Evolutionary conservation across 2,113 vertebrate genomes (phyloP), one percentile per base, ranked within the genome.

Genomic region (Dasyurus viverrinus): DNA sequence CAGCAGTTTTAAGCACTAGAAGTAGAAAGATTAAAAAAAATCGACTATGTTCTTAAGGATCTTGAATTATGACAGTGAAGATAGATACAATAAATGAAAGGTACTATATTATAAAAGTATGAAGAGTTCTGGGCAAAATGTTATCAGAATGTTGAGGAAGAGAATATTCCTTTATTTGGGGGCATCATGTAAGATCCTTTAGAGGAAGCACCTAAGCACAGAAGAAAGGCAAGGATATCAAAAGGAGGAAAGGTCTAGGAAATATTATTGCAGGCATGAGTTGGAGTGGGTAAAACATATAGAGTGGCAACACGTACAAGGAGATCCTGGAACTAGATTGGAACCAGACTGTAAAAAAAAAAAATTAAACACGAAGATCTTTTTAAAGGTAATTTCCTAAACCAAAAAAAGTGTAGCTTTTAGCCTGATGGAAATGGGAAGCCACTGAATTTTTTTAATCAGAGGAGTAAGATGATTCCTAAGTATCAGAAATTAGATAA

Each of bases 101-200:
- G 14, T 25, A 57, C 42, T 42, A 36, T 89, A 24, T 42, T 0
- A 30, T 91, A 89, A 91, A 90, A 30, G 25, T 27, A 24, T 2
- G 60, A 57, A 10, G 6, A 19, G 9, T 93, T 22, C 92, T n/a
- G 90, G 91, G 8, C 60, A 96, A 94, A 93, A 93, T 26, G 36
- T 76, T n/a, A n/a, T n/a, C 16, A n/a, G 68, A 76, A 76, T 14
- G n/a, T 76, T n/a, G 36, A 76, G 36, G 68, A 68, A 68, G 60
- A 68, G 3, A 36, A 30, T 14, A 36, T 68, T 14, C 11, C 11
- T 16, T 68, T 53, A 36, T 36, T 60, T 12, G 30, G 2, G 57
- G 57, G 57, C 11, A 60, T 36, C 57, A 60, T 60, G 27, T 30
- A 60, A 60, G 11, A 11, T 60, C 2, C 27, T 30, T 60, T 14